Base-by-base conservation (phyloP, 1,140 invertebrate species). In the Pseudomyrmex gracilis region DNA sequence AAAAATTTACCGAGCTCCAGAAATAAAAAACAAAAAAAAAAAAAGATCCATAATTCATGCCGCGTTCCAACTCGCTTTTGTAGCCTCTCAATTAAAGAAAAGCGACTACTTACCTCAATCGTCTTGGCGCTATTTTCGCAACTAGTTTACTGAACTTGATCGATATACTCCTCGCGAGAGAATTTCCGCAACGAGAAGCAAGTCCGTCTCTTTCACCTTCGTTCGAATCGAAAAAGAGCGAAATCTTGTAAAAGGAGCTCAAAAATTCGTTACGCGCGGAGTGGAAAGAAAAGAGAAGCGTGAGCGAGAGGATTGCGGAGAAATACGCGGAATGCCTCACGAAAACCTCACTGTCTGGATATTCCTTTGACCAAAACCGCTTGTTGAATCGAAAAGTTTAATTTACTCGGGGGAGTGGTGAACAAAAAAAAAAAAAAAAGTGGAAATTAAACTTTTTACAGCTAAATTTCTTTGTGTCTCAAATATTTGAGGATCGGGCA, bases 1-100 rank as follows among this genome's bases (percentile, higher is more conserved):
- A 34, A 34, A 34, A 34, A 34, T 34, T 34, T 5, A 34, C 64
- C 24, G 20, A 70, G 47, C 45, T 76, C 63, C 12, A 17, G 13
- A 51, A 45, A 78, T 24, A 51, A 13, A 47, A 51, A 13, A 47
- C 64, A 70, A 78, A 57, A 22, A 45, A 68, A 51, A 68, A 57
- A n/a, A 49, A 66, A 47, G 20, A 58, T 78, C 15, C 51, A 78
- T 78, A 58, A 78, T 78, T 78, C 64, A 78, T 78, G 43, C 15
- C 51, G 10, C 10, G 67, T 70, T 47, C n/a, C 43, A 57, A 5
- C 43, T 78, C 9, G 43, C 24, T 67, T 77, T 55, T 45, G 34
- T 45, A 45, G 43, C 7, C 13, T 47, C 8, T 70, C 76, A 70
- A 58, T 78, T 78, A 78, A 68, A 43, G 7, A 4, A 68, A 12